Evolutionary conservation across 2,797 vertebrate species (phyloP).

Genomic region (Chrysolophus pictus): DNA sequence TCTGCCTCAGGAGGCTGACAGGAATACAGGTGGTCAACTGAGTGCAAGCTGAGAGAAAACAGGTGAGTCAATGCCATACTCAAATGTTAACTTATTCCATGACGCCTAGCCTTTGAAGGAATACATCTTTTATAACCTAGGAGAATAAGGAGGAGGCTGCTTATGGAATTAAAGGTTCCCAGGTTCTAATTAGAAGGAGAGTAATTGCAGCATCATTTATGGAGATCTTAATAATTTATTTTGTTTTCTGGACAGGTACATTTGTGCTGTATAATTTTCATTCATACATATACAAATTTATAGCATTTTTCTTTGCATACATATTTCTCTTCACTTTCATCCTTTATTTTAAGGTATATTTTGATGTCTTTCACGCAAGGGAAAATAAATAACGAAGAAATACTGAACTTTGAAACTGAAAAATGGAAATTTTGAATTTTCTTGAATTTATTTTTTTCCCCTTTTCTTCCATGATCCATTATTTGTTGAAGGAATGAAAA

Average conservation of each 20-base stretch:
- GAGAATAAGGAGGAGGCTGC: not conserved
- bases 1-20: conserved; percentile 26
- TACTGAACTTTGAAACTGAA: not conserved
- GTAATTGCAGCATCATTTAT: conserved; percentile 11
- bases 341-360: not conserved
- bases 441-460: not conserved
- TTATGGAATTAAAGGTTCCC: conserved; percentile 7
- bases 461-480: not conserved
- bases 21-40: conserved; percentile 3
- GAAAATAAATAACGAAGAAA: not conserved
- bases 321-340: not conserved
- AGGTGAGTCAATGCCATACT: conserved; percentile 20
- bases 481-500: not conserved
- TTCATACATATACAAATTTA: not conserved
- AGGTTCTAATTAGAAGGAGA: conserved; percentile 40
- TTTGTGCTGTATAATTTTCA: not conserved
- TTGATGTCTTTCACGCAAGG: not conserved
- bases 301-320: not conserved
- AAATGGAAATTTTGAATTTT: not conserved
- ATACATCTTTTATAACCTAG: conserved; percentile 20
- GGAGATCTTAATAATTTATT: conserved; percentile 17
- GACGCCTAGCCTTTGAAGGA: conserved; percentile 1
- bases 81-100: not conserved
- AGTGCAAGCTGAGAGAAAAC: not conserved
- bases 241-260: conserved; percentile 2